These are phyloP conservation scores for Dromaius novaehollandiae DNA, from an alignment of 2,113 vertebrate species.

Conservation along the genomic window DNA sequence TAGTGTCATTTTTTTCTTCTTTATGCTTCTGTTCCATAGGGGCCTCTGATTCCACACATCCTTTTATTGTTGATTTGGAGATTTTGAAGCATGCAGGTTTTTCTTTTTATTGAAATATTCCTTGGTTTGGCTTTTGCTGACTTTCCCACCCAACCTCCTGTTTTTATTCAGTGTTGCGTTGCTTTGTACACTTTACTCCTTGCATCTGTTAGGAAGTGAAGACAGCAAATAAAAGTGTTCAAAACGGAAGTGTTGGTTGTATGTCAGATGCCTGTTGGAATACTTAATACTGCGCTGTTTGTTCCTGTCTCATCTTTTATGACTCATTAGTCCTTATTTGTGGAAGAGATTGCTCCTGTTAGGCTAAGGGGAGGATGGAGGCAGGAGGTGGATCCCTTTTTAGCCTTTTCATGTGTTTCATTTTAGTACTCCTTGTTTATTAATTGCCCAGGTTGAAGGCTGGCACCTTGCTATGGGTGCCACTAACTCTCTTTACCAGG, in stretches of 20 bases:
- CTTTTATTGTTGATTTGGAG: background rate
- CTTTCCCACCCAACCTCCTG: background rate
- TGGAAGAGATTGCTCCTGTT: constrained; percentile 23
- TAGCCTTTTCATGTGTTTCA: constrained; percentile 41
- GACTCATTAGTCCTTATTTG: constrained; percentile 28
- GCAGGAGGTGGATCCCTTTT: background rate
- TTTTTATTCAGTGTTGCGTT: constrained; percentile 5
- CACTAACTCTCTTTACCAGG: background rate
- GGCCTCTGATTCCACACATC: background rate
- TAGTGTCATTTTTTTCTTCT: background rate
- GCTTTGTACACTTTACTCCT: constrained; percentile 36
- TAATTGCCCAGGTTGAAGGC: constrained; percentile 34
- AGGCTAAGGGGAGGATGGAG: background rate
- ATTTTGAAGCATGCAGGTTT: background rate
- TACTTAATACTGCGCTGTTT: background rate
- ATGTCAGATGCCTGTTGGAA: background rate
- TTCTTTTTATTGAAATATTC: background rate
- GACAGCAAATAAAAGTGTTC: constrained; percentile 17
- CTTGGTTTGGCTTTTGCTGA: background rate
- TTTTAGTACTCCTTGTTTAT: constrained; percentile 56
- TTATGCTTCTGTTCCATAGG: background rate
- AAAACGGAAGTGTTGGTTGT: background rate
- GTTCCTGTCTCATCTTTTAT: constrained; percentile 35
- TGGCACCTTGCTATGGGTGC: constrained; percentile 28
- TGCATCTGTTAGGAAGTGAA: constrained; percentile 32